phyloP scores from a whole-genome alignment of 2,797 vertebrate genomes.

The Periophthalmus magnuspinnatus region DNA sequence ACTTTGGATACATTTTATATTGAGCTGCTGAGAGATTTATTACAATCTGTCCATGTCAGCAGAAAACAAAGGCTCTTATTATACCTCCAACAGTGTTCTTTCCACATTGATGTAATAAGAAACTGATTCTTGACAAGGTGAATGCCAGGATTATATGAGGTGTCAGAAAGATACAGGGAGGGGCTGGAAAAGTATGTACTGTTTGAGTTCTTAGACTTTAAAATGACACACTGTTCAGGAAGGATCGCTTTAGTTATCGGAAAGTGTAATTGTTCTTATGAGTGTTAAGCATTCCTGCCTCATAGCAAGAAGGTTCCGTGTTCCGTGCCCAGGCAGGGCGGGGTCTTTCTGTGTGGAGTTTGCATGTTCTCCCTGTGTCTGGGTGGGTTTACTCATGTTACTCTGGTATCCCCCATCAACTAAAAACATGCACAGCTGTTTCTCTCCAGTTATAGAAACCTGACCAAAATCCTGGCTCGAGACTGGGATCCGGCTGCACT shows the following conservation, averaged over 20 bases:
- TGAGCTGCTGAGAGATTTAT: neutral
- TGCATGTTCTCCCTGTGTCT: too few relatives aligned
- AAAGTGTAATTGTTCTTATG: constrained; percentile 17
- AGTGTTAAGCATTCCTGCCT: neutral
- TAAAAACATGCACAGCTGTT: too few relatives aligned
- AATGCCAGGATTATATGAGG: constrained; percentile 16
- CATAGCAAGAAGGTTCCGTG: neutral
- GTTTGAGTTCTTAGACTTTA: constrained; percentile 3
- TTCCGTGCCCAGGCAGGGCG: too few relatives aligned
- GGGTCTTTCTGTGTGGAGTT: too few relatives aligned
- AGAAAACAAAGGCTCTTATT: constrained; percentile 1
- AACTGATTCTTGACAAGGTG: constrained; percentile 30
- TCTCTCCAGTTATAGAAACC: too few relatives aligned
- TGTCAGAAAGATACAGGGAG: constrained; percentile 17
- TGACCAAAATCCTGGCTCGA: too few relatives aligned
- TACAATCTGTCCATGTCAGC: neutral
- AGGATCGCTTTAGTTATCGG: constrained; percentile 8
- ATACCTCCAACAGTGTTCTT: constrained; percentile 12
- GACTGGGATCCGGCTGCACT: too few relatives aligned
- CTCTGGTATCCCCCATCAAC: too few relatives aligned
- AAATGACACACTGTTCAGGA: constrained; percentile 10
- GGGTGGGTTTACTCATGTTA: too few relatives aligned
- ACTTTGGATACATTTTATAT: neutral
- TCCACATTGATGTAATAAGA: constrained; percentile 16
- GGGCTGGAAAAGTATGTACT: constrained; percentile 11